Evolutionary conservation across 2,888 invertebrate genomes (phyloP).

Genomic region (Drosophila seclusa): DNA sequence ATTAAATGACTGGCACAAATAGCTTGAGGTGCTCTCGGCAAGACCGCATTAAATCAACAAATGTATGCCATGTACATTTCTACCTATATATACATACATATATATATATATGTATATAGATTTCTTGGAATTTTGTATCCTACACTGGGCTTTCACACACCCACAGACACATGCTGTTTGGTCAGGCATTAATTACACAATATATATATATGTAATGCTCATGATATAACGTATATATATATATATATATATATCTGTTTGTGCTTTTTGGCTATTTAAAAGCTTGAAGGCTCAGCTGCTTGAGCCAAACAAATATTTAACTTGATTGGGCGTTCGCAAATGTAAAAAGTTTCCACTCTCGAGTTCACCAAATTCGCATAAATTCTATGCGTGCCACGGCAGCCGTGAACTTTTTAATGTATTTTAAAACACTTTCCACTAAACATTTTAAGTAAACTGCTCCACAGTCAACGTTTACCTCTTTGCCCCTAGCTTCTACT

Average conservation of each 20-base stretch:
- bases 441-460: slow-evolving; percentile 80
- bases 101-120: slow-evolving; percentile 3
- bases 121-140: slow-evolving; percentile 28
- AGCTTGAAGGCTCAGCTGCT: slow-evolving; percentile 57
- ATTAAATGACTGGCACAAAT: slow-evolving; percentile 71
- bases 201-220: background rate
- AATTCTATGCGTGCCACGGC: slow-evolving; percentile 80
- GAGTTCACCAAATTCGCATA: slow-evolving; percentile 81
- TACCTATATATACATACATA: slow-evolving; percentile 9
- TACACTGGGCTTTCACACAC: background rate
- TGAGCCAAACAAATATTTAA: slow-evolving; percentile 76
- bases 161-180: background rate
- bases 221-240: background rate
- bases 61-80: background rate
- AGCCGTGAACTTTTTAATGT: slow-evolving; percentile 81
- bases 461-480: slow-evolving; percentile 35
- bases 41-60: slow-evolving; percentile 23
- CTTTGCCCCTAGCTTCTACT: slow-evolving; percentile 8
- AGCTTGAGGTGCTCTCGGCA: slow-evolving; percentile 35
- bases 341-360: slow-evolving; percentile 77
- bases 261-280: slow-evolving; percentile 40
- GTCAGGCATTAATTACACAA: slow-evolving; percentile 47
- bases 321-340: slow-evolving; percentile 75
- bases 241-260: slow-evolving; percentile 2
- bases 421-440: slow-evolving; percentile 82